A percentile compares a stretch with the other conserved stretches of the same genome.
Evolutionary conservation across 2,888 invertebrate species (phyloP).

Genomic region (Sycophila texana): DNA sequence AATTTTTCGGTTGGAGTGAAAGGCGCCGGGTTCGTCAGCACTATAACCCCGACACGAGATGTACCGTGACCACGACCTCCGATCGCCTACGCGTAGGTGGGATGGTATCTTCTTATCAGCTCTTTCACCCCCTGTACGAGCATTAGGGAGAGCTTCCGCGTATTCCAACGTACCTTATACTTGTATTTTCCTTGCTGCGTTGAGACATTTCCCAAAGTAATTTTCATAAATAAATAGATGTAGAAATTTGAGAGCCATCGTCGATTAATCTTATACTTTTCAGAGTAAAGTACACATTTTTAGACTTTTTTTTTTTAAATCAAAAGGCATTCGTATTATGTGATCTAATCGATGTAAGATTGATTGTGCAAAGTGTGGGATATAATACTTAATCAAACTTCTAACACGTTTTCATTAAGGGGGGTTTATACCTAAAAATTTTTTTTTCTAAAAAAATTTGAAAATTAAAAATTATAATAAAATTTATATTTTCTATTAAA

Average conservation of each 20-base stretch:
- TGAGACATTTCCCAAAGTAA: not conserved
- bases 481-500: no score
- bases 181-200: not conserved
- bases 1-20: constrained; percentile 73
- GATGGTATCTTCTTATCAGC: constrained; percentile 35
- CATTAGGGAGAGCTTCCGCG: no score
- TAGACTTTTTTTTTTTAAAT: no score
- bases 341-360: no score
- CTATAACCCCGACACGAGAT: constrained; percentile 52
- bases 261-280: constrained; percentile 16
- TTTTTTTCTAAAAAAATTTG: no score
- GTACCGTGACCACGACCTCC: constrained; percentile 58
- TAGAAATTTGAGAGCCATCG: not conserved
- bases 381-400: no score
- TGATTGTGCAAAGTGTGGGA: no score
- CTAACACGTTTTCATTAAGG: not conserved
- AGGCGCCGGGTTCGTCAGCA: constrained; percentile 65
- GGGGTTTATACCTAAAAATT: no score
- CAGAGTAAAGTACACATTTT: not conserved
- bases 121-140: not conserved
- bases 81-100: constrained; percentile 17
- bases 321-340: no score
- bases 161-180: no score
- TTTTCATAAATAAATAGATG: no score
- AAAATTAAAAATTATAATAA: no score